Conservation (phyloP, 2,888 invertebrate species). For the Mantis religiosa region DNA sequence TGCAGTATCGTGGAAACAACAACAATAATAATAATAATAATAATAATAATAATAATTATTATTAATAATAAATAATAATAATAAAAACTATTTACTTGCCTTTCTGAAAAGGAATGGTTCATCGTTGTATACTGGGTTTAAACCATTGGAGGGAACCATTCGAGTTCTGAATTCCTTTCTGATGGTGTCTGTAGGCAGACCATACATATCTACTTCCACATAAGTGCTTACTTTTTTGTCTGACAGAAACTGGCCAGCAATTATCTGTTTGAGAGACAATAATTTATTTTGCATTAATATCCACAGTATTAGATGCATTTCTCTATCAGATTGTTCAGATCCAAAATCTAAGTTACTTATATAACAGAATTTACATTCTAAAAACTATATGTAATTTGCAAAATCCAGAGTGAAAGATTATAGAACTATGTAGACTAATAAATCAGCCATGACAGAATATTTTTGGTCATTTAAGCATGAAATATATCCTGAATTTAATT, state of each 20-base stretch:
- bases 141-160: constrained; percentile 93
- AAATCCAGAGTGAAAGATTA: too few species aligned
- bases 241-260: constrained; percentile 97
- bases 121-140: constrained; percentile 99
- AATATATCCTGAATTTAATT: too few species aligned
- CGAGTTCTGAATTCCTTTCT: constrained; percentile 95
- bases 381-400: too few species aligned
- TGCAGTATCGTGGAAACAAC: background rate
- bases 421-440: too few species aligned
- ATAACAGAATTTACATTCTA: too few species aligned
- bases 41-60: background rate
- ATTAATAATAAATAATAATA: background rate
- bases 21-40: too few species aligned
- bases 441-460: too few species aligned
- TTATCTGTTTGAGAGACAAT: constrained; percentile 58
- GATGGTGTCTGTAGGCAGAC: constrained; percentile 96
- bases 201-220: constrained; percentile 98
- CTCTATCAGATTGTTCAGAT: background rate
- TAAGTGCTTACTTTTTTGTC: constrained; percentile 98
- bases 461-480: too few species aligned
- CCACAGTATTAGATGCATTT: background rate
- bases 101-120: constrained; percentile 97
- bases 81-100: constrained; percentile 46
- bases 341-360: background rate
- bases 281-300: constrained; percentile 6